phyloP scores from a whole-genome alignment of 2,888 invertebrate species.

The Troilus luridus region DNA sequence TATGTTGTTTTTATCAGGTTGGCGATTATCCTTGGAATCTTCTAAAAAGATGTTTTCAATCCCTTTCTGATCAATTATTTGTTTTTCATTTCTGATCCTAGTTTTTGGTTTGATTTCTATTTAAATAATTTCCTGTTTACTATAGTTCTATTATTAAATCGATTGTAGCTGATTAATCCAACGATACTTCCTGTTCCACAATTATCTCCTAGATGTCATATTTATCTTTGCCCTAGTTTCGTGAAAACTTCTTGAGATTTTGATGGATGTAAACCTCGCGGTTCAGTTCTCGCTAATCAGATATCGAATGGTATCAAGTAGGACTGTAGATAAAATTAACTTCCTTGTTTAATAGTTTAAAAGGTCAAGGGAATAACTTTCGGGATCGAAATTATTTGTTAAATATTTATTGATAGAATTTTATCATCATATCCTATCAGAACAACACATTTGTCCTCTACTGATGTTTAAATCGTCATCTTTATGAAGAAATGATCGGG shows the following conservation, averaged over 20 bases:
- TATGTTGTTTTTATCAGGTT: no score
- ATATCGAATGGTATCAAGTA: neutral
- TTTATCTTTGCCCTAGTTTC: neutral
- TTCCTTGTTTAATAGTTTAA: neutral
- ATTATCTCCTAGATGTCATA: neutral
- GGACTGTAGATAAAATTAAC: neutral
- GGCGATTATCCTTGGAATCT: no score
- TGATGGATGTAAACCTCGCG: neutral
- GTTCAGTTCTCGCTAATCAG: neutral
- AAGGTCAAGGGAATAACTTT: neutral
- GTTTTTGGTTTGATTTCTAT: neutral
- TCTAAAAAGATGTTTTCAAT: no score
- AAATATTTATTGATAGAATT: neutral
- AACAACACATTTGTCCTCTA: no score
- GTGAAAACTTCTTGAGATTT: neutral
- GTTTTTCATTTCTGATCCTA: no score
- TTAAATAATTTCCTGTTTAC: neutral
- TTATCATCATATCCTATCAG: neutral
- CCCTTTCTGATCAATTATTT: no score
- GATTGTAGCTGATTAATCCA: neutral
- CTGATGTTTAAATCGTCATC: no score
- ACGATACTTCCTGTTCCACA: neutral
- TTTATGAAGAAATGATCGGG: no score
- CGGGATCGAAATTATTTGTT: neutral
- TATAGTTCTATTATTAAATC: neutral